phyloP scores from a whole-genome alignment of 2,797 vertebrate genomes.

The Crax fasciolata region DNA sequence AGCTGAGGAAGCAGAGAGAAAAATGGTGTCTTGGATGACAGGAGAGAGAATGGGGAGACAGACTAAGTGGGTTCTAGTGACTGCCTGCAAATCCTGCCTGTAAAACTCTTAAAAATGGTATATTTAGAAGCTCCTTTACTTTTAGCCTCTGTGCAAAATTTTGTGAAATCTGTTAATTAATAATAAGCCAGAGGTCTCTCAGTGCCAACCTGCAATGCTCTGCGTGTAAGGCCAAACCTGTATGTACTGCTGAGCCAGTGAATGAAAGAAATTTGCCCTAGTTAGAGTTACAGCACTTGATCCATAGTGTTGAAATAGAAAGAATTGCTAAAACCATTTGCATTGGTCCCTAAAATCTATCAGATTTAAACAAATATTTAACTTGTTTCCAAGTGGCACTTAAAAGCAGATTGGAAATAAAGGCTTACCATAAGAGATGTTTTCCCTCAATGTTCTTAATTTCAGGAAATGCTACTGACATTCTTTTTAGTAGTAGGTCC shows the following conservation, averaged over 20 bases:
- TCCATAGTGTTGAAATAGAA: constrained; percentile 33
- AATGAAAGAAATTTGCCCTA: constrained; percentile 7
- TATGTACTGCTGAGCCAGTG: neutral
- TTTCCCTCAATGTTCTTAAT: neutral
- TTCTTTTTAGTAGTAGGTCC: neutral
- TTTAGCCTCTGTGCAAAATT: neutral
- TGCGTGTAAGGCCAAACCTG: neutral
- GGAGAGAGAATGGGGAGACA: neutral
- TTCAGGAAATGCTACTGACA: neutral
- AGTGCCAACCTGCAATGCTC: rapidly evolving
- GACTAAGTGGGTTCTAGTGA: neutral
- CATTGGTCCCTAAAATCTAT: constrained; percentile 2
- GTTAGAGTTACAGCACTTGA: constrained; percentile 2
- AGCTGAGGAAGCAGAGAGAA: neutral
- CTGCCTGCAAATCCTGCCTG: neutral
- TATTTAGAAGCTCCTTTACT: neutral
- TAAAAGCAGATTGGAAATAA: neutral
- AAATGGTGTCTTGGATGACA: neutral
- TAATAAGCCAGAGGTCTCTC: neutral
- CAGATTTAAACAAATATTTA: neutral
- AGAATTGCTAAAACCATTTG: constrained; percentile 51
- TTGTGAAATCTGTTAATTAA: neutral
- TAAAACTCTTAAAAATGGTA: neutral
- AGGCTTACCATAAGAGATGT: neutral
- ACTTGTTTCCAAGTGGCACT: neutral